Evolutionary conservation across 2,888 invertebrate species (phyloP).

Genomic region (Lasiommata megera): DNA sequence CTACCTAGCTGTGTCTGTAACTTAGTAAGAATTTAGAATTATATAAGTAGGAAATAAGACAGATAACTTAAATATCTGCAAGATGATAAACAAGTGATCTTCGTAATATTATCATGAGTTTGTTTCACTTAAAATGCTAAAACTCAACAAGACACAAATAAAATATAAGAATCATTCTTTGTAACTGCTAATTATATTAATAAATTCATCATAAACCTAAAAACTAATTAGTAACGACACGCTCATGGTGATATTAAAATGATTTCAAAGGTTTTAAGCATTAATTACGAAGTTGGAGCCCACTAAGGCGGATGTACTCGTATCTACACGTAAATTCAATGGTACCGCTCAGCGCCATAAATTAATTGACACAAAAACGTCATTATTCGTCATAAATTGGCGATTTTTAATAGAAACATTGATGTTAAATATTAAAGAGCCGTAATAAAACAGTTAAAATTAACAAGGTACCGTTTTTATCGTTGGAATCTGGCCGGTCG

Average conservation of each 20-base stretch:
- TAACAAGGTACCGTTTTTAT: conserved; percentile 77
- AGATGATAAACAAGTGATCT: too few species aligned
- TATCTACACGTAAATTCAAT: not conserved
- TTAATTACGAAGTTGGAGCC: conserved; percentile 1
- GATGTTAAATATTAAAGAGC: conserved; percentile 58
- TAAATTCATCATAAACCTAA: conserved; percentile 15
- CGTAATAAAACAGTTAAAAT: conserved; percentile 73
- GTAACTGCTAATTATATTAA: conserved; percentile 1
- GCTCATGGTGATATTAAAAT: conserved; percentile 3
- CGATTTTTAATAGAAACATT: conserved; percentile 45
- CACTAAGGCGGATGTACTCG: too few species aligned
- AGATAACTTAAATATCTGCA: too few species aligned
- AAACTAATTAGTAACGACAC: conserved; percentile 22
- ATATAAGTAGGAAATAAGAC: too few species aligned
- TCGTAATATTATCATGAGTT: too few species aligned
- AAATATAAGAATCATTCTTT: not conserved
- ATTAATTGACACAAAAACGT: conserved; percentile 18
- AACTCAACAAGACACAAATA: not conserved
- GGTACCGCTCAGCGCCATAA: not conserved
- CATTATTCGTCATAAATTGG: conserved; percentile 33
- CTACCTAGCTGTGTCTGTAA: too few species aligned
- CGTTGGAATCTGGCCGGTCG: conserved; percentile 66
- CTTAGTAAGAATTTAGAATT: too few species aligned
- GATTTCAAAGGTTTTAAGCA: not conserved
- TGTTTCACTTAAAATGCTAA: not conserved